Base-by-base conservation (phyloP, 2,888 invertebrate genomes). In the Magallana nippona region DNA sequence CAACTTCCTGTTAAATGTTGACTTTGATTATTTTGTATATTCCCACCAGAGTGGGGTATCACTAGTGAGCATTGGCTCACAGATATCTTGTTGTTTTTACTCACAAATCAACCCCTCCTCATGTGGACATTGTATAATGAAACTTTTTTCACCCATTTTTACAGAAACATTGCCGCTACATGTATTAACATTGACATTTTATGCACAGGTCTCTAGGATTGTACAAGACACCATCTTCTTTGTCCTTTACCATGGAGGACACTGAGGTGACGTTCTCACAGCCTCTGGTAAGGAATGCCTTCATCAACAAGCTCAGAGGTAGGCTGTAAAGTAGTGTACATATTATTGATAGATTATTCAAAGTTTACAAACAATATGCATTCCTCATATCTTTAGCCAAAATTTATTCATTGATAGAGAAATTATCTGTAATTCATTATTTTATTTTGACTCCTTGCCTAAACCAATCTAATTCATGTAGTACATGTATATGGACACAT, bases 231-330 rank as follows among this genome's bases (percentile, higher is more conserved):
- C 55, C 57, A 2, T 15, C 44, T 8, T 44, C 8, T 10, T 55
- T 79, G 15, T 62, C 79, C 10, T 56, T 81, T 32, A 10, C 19
- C 8, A 87, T 93, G 86, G 87, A 87, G 22, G 89, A 90, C 44
- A 85, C 90, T 13, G 86, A 89, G 22, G 88, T 93, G 19, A 88
- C 85, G 55, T 93, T 93, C 84, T 85, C 87, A 27, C 88, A 90
- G 60, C 92, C 93, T 5, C 86, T 93, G 10, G 92, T 93, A 78
- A 93, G 88, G 84, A 71, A 84, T 1, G 88, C 86, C 79, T 87
- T 92, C 11, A 81, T 90, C 71, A 86, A 87, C 78, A 90, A 88
- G 82, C 87, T 93, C 17, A 91, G 88, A 90, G 90, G 92, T 92
- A 83, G 8, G 3, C 2, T 11, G 8, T 44, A 11, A 71, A 11